These are phyloP conservation scores for Bufotes viridis DNA, from an alignment of 2,797 vertebrate species.

Conservation along the genomic window DNA sequence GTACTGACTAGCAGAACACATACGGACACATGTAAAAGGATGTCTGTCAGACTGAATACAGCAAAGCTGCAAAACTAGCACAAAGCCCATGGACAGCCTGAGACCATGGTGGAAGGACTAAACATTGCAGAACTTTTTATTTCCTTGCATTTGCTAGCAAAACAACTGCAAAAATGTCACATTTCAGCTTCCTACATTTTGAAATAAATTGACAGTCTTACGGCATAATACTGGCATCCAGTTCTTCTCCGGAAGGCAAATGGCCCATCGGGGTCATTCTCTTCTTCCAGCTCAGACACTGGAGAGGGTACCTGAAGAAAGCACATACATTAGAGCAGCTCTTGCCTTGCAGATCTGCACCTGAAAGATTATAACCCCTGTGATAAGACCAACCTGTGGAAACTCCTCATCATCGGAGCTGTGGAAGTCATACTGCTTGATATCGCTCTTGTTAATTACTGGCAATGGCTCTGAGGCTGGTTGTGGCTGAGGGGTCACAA, in stretches of 20 bases:
- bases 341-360: not conserved
- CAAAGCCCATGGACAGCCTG: too few species aligned
- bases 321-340: not conserved
- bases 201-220: slow-evolving; percentile 70
- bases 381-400: slow-evolving; percentile 77
- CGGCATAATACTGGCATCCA: slow-evolving; percentile 91
- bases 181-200: not conserved
- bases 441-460: slow-evolving; percentile 84
- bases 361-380: not conserved
- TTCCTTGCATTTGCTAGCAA: too few species aligned
- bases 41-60: too few species aligned
- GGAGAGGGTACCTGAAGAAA: slow-evolving; percentile 80
- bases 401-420: slow-evolving; percentile 92
- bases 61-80: too few species aligned
- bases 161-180: not conserved
- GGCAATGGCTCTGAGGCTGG: slow-evolving; percentile 78
- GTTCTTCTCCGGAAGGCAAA: slow-evolving; percentile 90
- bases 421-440: slow-evolving; percentile 95
- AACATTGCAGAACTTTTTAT: too few species aligned
- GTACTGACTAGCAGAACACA: too few species aligned
- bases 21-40: too few species aligned
- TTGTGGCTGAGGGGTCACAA: slow-evolving; percentile 75
- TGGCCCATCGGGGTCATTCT: slow-evolving; percentile 87
- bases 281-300: slow-evolving; percentile 86
- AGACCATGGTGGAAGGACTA: too few species aligned